phyloP scores from a whole-genome alignment of 2,888 invertebrate species.

The Nephrocerus scutellatus region DNA sequence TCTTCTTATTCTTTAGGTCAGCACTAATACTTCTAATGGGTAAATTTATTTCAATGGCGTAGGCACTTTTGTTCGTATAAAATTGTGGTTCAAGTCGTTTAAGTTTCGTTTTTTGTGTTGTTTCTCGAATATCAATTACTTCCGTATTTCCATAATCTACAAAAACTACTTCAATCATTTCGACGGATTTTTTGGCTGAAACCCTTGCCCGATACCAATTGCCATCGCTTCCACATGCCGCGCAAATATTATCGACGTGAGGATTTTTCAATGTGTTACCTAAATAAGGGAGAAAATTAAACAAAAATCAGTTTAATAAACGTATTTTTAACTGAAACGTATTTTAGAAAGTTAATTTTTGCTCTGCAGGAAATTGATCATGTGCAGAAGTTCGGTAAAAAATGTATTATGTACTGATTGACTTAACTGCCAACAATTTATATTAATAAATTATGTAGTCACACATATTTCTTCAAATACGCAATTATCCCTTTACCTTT shows the following conservation, averaged over 20 bases:
- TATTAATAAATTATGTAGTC: no score
- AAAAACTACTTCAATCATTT: constrained; percentile 51
- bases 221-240: constrained; percentile 55
- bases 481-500: no score
- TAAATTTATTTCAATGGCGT: constrained; percentile 40
- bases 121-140: constrained; percentile 49
- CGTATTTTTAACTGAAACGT: background rate
- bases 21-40: constrained; percentile 31
- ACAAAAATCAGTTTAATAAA: no score
- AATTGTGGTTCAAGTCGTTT: constrained; percentile 49
- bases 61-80: constrained; percentile 44
- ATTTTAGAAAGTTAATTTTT: no score
- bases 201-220: constrained; percentile 65
- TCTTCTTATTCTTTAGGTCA: constrained; percentile 20
- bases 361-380: no score
- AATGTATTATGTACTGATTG: no score
- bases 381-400: no score
- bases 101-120: constrained; percentile 35
- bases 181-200: constrained; percentile 38
- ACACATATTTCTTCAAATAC: no score
- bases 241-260: constrained; percentile 54
- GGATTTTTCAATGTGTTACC: constrained; percentile 45
- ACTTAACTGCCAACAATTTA: no score
- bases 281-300: constrained; percentile 19
- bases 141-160: constrained; percentile 68